phyloP scores from a whole-genome alignment of 2,113 vertebrate species.

The Orycteropus afer region DNA sequence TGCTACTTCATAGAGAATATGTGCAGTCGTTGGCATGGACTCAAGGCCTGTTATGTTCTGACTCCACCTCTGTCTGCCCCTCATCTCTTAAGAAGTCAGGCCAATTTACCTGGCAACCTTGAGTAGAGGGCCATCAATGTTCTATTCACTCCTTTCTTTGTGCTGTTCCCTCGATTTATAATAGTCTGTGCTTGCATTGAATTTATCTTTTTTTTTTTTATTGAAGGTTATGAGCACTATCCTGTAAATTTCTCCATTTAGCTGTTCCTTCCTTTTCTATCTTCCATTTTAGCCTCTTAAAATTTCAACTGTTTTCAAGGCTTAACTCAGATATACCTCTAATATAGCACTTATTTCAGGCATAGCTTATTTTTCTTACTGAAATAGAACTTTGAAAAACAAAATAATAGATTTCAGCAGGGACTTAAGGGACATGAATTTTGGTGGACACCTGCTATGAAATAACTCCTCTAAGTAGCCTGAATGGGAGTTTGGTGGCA shows the following conservation, averaged over 20 bases:
- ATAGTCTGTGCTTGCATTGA: neutral
- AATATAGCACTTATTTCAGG: neutral
- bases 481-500: too few relatives aligned
- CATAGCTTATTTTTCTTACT: neutral
- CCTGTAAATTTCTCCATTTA: neutral
- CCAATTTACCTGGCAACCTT: neutral
- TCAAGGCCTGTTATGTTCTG: too few relatives aligned
- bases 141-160: neutral
- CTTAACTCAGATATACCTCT: neutral
- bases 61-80: neutral
- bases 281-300: neutral
- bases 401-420: neutral
- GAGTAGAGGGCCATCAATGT: neutral
- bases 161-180: neutral
- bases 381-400: neutral
- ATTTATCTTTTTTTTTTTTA: neutral
- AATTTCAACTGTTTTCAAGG: neutral
- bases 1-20: neutral
- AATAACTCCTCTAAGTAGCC: neutral
- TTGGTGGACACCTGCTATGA: neutral
- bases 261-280: neutral
- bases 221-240: neutral
- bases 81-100: neutral
- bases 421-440: neutral
- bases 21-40: fast-evolving